Conservation (phyloP, 2,113 vertebrate species). For the Neopipo cinnamomea region DNA sequence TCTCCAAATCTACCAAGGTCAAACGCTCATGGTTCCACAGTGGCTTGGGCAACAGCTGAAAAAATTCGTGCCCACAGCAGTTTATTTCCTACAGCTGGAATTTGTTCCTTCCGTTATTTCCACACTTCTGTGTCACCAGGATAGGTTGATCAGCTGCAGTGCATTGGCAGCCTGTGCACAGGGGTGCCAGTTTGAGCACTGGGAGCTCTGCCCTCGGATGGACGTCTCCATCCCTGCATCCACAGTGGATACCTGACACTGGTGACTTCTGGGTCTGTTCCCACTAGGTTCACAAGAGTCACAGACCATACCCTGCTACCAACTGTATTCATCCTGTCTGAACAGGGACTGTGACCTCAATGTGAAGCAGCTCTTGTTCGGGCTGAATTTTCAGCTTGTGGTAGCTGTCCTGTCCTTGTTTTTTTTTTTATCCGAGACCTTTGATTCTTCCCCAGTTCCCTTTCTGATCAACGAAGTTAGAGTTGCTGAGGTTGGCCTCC, state of each 20-base stretch:
- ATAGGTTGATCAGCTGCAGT: neutral
- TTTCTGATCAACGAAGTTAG: neutral
- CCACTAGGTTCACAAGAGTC: neutral
- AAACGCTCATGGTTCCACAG: accelerated
- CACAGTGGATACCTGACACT: accelerated
- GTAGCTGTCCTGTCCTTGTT: neutral
- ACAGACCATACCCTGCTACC: neutral
- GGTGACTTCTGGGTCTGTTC: neutral
- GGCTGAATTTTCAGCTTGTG: neutral
- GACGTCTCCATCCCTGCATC: neutral
- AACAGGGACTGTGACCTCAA: neutral
- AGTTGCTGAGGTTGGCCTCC: neutral
- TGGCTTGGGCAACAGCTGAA: neutral
- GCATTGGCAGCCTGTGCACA: neutral
- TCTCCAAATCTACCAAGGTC: neutral
- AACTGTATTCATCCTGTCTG: neutral
- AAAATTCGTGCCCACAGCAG: neutral
- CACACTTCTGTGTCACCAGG: neutral
- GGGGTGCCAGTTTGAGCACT: neutral
- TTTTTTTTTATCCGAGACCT: neutral
- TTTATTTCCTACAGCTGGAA: neutral
- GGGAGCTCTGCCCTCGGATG: neutral
- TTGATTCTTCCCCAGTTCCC: neutral
- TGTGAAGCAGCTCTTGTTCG: neutral
- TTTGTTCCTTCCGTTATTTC: neutral